These are phyloP conservation scores for Netelia melanura DNA, from an alignment of 2,888 invertebrate genomes.

Conservation along the genomic window DNA sequence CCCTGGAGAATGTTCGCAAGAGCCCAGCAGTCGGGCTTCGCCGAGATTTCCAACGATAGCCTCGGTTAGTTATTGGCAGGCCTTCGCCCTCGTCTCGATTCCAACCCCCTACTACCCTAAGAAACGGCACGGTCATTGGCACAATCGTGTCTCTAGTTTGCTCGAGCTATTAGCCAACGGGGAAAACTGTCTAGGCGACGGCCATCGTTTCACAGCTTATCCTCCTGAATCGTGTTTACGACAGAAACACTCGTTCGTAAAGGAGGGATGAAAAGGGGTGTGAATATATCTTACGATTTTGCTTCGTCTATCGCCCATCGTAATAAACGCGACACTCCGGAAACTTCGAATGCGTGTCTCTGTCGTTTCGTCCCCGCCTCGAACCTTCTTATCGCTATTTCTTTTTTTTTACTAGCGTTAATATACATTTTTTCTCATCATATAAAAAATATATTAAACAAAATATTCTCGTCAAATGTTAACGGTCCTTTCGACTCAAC, in stretches of 20 bases:
- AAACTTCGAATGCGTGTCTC: too few relatives aligned
- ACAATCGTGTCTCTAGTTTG: neutral
- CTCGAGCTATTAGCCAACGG: neutral
- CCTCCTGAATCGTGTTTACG: neutral
- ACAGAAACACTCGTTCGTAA: conserved; percentile 5
- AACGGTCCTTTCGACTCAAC: conserved; percentile 13
- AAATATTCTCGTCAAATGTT: conserved; percentile 6
- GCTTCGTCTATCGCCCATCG: too few relatives aligned
- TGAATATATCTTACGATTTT: neutral
- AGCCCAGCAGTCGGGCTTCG: conserved; percentile 19
- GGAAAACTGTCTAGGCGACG: neutral
- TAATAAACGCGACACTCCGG: too few relatives aligned
- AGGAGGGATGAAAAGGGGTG: conserved; percentile 21
- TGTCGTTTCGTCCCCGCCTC: too few relatives aligned
- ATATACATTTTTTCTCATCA: too few relatives aligned
- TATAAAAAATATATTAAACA: too few relatives aligned
- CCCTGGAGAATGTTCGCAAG: conserved; percentile 35
- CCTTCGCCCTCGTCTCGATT: too few relatives aligned
- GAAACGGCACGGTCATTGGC: neutral
- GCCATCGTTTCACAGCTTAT: neutral
- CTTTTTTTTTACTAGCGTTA: too few relatives aligned
- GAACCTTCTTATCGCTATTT: too few relatives aligned
- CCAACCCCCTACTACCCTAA: neutral
- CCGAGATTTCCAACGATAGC: conserved; percentile 26
- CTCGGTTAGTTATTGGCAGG: conserved; percentile 7